phyloP scores from a whole-genome alignment of 2,797 vertebrate species.

The Sebastes matsubarae region DNA sequence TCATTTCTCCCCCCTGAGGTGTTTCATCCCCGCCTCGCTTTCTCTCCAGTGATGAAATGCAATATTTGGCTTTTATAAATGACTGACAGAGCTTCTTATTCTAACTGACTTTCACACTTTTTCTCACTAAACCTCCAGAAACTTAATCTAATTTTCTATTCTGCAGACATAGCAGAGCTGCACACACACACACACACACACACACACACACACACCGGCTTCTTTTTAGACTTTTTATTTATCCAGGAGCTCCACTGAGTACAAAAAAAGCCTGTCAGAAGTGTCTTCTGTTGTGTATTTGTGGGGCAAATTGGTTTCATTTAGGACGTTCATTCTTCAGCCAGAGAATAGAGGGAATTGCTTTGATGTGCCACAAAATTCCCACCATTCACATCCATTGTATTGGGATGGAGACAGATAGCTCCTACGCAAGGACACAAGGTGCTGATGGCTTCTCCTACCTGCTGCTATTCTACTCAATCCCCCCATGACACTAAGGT shows the following conservation, averaged over 20 bases:
- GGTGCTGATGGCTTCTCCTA: neutral
- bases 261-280: slow-evolving; percentile 15
- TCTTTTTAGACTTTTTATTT: slow-evolving; percentile 21
- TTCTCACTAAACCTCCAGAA: slow-evolving; percentile 44
- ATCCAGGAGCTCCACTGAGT: neutral
- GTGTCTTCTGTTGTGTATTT: slow-evolving; percentile 18
- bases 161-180: neutral
- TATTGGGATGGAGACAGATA: neutral
- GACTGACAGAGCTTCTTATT: slow-evolving; percentile 55
- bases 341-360: neutral
- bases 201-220: neutral
- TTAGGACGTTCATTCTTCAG: neutral
- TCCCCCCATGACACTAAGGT: neutral
- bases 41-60: slow-evolving; percentile 33
- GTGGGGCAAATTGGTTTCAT: slow-evolving; percentile 15
- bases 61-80: slow-evolving; percentile 47
- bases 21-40: neutral
- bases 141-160: slow-evolving; percentile 48
- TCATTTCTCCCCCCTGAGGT: neutral
- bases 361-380: slow-evolving; percentile 2
- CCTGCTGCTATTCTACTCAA: neutral
- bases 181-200: neutral
- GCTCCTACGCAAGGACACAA: neutral
- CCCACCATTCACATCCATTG: neutral
- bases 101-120: slow-evolving; percentile 48